Conservation (phyloP, 2,797 vertebrate species). For the Natrix natrix region DNA sequence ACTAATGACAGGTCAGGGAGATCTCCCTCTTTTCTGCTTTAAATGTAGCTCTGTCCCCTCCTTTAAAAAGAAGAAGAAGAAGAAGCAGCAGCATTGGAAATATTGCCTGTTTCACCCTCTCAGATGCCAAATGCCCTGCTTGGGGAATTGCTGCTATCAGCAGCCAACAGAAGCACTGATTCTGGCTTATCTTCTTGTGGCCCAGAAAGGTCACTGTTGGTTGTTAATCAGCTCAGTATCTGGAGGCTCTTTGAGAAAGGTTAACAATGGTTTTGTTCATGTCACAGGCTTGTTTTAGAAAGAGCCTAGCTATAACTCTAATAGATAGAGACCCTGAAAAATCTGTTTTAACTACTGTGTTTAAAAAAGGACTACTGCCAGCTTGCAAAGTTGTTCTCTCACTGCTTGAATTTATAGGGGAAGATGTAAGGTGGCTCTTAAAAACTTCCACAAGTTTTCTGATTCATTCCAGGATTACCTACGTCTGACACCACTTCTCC, state of each 20-base stretch:
- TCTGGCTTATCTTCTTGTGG: conserved; percentile 37
- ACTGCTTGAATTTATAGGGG: neutral
- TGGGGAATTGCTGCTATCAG: conserved; percentile 61
- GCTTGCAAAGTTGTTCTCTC: neutral
- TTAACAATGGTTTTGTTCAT: neutral
- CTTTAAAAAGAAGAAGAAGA: conserved; percentile 12
- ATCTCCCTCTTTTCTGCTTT: neutral
- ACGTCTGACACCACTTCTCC: neutral
- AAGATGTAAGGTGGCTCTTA: neutral
- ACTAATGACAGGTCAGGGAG: neutral
- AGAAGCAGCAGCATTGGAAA: neutral
- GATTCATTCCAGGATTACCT: neutral
- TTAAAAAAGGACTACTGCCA: neutral
- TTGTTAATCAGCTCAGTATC: conserved; percentile 40
- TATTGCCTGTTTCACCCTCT: neutral
- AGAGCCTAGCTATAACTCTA: neutral
- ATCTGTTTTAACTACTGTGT: neutral
- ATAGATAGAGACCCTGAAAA: neutral
- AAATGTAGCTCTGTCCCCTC: conserved; percentile 2
- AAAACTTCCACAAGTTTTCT: neutral
- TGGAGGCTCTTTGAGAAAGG: conserved; percentile 27
- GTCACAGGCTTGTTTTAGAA: neutral
- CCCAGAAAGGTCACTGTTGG: conserved; percentile 25
- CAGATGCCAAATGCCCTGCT: neutral
- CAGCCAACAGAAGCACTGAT: conserved; percentile 47